These are phyloP conservation scores for Thripadectes ignobilis DNA, from an alignment of 2,797 vertebrate species.

Conservation along the genomic window DNA sequence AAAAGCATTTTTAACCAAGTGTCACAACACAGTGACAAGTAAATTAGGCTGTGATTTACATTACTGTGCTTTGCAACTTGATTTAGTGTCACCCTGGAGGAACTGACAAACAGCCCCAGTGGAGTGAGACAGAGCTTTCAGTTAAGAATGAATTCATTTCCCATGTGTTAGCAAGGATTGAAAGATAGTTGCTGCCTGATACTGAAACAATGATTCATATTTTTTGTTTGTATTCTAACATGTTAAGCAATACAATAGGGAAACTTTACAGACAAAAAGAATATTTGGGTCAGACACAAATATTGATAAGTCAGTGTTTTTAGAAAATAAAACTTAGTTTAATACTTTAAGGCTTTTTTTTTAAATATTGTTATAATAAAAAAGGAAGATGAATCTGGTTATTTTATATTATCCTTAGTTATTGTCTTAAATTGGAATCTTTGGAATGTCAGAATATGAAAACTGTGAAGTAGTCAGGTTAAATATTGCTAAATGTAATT, in stretches of 20 bases:
- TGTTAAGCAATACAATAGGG: neutral
- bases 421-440: neutral
- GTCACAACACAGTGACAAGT: slow-evolving; percentile 83
- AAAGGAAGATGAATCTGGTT: neutral
- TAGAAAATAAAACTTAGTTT: neutral
- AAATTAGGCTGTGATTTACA: slow-evolving; percentile 83
- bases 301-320: neutral
- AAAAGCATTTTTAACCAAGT: slow-evolving; percentile 82
- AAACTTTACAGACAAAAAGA: neutral
- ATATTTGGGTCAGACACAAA: neutral
- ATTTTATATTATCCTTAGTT: neutral
- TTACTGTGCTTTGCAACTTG: slow-evolving; percentile 71
- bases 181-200: slow-evolving; percentile 19
- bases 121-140: slow-evolving; percentile 62
- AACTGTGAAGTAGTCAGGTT: neutral
- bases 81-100: slow-evolving; percentile 75
- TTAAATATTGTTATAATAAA: neutral
- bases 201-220: slow-evolving; percentile 26
- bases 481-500: neutral
- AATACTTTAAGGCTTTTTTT: neutral
- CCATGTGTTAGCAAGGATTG: slow-evolving; percentile 25
- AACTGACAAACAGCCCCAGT: slow-evolving; percentile 72
- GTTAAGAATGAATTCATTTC: slow-evolving; percentile 58
- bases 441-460: neutral
- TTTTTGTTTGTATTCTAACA: slow-evolving; percentile 48